phyloP scores from a whole-genome alignment of 1,140 invertebrate species.

The Chrysomallon squamiferum region DNA sequence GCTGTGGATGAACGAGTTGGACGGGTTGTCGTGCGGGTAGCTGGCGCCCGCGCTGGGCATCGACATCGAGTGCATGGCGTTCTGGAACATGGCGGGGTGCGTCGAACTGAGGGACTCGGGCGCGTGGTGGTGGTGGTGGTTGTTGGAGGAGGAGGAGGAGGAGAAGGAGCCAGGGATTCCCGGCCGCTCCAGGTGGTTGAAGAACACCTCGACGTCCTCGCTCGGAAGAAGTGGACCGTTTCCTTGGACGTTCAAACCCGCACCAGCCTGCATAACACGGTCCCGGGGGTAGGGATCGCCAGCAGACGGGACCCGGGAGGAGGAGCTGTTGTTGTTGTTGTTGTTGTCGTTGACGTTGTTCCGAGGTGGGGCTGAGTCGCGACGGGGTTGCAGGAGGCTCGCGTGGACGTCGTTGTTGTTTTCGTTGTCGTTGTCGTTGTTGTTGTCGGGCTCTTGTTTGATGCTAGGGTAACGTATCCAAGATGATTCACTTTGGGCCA shows the following conservation, averaged over 20 bases:
- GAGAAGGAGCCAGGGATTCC: not conserved
- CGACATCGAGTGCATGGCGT: conserved; percentile 40
- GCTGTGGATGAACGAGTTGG: conserved; percentile 40
- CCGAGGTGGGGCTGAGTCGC: not conserved
- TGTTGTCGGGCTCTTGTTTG: not conserved
- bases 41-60: conserved; percentile 28
- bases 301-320: not conserved
- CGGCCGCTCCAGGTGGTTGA: conserved; percentile 47
- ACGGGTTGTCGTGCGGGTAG: conserved; percentile 31
- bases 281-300: not conserved
- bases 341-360: no score
- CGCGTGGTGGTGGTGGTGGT: conserved; percentile 1
- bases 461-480: not conserved
- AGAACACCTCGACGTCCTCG: conserved; percentile 54
- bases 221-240: conserved; percentile 42
- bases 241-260: not conserved
- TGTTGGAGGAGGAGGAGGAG: conserved; percentile 9
- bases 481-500: conserved; percentile 2
- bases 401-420: not conserved
- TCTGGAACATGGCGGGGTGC: conserved; percentile 42
- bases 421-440: not conserved
- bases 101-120: conserved; percentile 2
- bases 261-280: conserved; percentile 1
- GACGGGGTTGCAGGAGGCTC: no score
- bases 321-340: not conserved